Evolutionary conservation across 2,888 invertebrate genomes (phyloP).

Genomic region (Sarcophaga caerulescens): DNA sequence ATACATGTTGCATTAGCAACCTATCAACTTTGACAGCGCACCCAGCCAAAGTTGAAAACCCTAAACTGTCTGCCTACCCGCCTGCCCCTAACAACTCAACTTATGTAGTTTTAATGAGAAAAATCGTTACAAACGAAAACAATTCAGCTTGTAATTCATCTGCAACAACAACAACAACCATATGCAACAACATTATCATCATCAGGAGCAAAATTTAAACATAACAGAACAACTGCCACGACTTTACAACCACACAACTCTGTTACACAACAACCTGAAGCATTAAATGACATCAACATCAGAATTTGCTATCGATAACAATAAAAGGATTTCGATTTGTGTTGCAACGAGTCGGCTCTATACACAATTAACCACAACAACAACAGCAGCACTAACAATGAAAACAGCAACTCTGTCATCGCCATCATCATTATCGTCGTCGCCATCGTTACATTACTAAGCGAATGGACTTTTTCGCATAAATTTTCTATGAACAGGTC

Average conservation of each 20-base stretch:
- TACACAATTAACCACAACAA: slow-evolving; percentile 84
- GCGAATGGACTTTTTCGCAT: slow-evolving; percentile 89
- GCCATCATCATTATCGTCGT: too few relatives aligned
- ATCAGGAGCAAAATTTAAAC: slow-evolving; percentile 18
- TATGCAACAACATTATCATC: slow-evolving; percentile 24
- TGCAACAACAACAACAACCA: slow-evolving; percentile 37
- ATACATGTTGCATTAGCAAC: neutral
- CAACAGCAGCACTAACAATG: slow-evolving; percentile 74
- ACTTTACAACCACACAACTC: slow-evolving; percentile 81
- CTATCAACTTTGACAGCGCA: too few relatives aligned
- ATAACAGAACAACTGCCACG: slow-evolving; percentile 53
- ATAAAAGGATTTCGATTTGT: slow-evolving; percentile 83
- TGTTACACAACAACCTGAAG: slow-evolving; percentile 84
- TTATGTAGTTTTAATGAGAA: slow-evolving; percentile 26
- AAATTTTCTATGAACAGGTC: slow-evolving; percentile 86
- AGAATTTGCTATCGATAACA: slow-evolving; percentile 83
- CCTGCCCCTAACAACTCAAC: too few relatives aligned
- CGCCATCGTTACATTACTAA: too few relatives aligned
- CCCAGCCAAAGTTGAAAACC: too few relatives aligned
- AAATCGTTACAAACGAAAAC: slow-evolving; percentile 28
- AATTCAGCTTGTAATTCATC: slow-evolving; percentile 54
- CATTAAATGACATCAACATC: slow-evolving; percentile 82
- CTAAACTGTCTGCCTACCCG: too few relatives aligned
- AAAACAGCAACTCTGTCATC: slow-evolving; percentile 91
- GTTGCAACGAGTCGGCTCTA: slow-evolving; percentile 82